phyloP scores from a whole-genome alignment of 2,113 vertebrate genomes.

The Oplegnathus fasciatus region DNA sequence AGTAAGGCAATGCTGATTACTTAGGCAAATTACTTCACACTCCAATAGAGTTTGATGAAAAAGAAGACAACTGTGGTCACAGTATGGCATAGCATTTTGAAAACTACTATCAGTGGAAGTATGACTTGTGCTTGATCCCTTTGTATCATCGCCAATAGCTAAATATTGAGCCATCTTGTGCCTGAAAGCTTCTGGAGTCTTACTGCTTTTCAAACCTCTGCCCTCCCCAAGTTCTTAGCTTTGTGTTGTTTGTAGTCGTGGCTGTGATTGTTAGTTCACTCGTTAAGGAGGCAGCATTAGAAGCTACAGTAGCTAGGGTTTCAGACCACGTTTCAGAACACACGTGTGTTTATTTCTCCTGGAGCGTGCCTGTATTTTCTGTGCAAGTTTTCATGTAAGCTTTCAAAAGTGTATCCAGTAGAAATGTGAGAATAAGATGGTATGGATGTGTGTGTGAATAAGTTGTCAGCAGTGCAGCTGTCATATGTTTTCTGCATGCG shows the following conservation, averaged over 20 bases:
- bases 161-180: slow-evolving; percentile 42
- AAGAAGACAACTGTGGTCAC: not conserved
- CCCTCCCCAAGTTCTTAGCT: slow-evolving; percentile 11
- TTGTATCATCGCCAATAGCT: slow-evolving; percentile 1
- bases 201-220: slow-evolving; percentile 35
- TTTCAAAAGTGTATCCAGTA: slow-evolving; percentile 39
- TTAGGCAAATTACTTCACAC: not conserved
- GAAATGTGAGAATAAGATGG: slow-evolving; percentile 29
- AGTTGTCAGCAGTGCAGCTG: slow-evolving; percentile 24
- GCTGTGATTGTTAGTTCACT: slow-evolving; percentile 52
- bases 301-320: slow-evolving; percentile 5
- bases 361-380: slow-evolving; percentile 39
- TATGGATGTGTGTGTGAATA: slow-evolving; percentile 9
- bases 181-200: slow-evolving; percentile 58
- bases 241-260: slow-evolving; percentile 27
- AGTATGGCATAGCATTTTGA: slow-evolving; percentile 6
- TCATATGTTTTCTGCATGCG: slow-evolving; percentile 17
- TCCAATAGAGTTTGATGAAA: not conserved
- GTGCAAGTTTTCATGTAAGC: slow-evolving; percentile 15
- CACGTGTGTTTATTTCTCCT: slow-evolving; percentile 38
- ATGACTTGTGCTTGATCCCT: not conserved
- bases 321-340: slow-evolving; percentile 22
- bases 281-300: slow-evolving; percentile 45
- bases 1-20: not conserved
- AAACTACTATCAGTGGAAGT: not conserved